Evolutionary conservation across 2,888 invertebrate genomes (phyloP), one percentile per base, ranked within the genome.

Genomic region (Agrotis segetum): DNA sequence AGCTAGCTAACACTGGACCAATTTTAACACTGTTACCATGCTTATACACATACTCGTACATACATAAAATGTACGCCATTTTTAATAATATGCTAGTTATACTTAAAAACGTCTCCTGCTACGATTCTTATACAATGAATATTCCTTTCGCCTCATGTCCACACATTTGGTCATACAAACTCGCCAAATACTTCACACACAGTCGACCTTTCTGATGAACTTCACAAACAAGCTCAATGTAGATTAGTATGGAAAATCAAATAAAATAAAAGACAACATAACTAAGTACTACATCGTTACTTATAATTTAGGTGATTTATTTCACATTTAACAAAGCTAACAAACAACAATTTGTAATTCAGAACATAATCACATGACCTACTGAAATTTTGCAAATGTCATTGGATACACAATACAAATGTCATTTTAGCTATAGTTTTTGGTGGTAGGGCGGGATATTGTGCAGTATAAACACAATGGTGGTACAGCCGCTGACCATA

Each of bases 401-500:
- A 66, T 17, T 11, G 19, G 24, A 46, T 34, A 53, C 44, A 24
- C 59, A 67, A 52, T 55, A 58, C 59, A 60, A 69, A 71, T 71
- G 71, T 55, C 61, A 65, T 17, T 53, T 40, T n/a, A 65, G 46
- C 44, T 17, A 60, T 21, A 50, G 29, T 59, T 75, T 58, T 74
- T 7, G 13, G 49, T 62, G 40, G 46, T 34, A 64, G 56, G 70
- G 56, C 67, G 74, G 69, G 81, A 83, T 83, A 77, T 85, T 81
- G 81, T 81, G 67, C 53, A 79, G 77, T 67, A n/a, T n/a, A 49
- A 66, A 86, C 84, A 92, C 91, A 92, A 92, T 91, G 85, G 83
- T 74, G 47, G 83, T 89, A 88, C 85, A 88, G 87, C 84, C 87
- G 84, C 87, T 90, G 91, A 88, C 91, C 92, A 89, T 86, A 89